Evolutionary conservation across 1,140 invertebrate species (phyloP), one percentile per base, ranked within the genome.

Genomic region (Bombus impatiens): DNA sequence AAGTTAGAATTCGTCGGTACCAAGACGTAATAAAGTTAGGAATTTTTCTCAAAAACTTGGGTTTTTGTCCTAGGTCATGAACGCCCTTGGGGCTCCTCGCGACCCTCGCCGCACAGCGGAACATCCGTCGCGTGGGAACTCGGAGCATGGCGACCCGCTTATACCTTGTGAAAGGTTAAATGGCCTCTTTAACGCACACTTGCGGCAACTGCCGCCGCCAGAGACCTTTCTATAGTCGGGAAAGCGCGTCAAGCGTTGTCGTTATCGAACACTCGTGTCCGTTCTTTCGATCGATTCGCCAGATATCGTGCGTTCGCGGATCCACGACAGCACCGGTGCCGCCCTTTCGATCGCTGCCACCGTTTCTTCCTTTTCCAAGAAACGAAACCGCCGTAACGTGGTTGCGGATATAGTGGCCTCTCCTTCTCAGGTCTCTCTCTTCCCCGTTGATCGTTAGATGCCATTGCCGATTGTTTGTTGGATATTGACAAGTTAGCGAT

Each of bases 101-200:
- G 65, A 37, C 47, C 71, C 57, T 75, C 57, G 35, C 82, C 53
- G 71, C 78, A 53, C 81, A 70, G 78, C 89, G 88, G 89, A 90
- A 90, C 86, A 90, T 90, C 89, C 86, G 83, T 86, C 85, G 90
- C 90, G 89, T 92, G 91, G 91, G 91, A 92, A 92, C 89, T 42
- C 47, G 80, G 80, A 90, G 89, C 79, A 88, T 91, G 90, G 90
- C 89, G 90, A 91, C 90, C 90, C 81, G 90, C 84, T 91, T 91
- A 86, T 88, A 87, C 82, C 59, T 84, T 88, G 84, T 90, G 86
- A 92, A 92, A 92, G 91, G 91, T 92, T 92, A 92, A 92, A 91
- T 90, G 90, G 88, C 87, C 90, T 92, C 87, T 92, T 92, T 92
- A 92, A 91, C 91, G 90, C 92, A 88, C 91, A 90, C 81, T 83